Percentiles rank a stretch among this genome's conserved stretches.
phyloP scores from a whole-genome alignment of 1,140 invertebrate genomes.

The Bemisia tabaci region DNA sequence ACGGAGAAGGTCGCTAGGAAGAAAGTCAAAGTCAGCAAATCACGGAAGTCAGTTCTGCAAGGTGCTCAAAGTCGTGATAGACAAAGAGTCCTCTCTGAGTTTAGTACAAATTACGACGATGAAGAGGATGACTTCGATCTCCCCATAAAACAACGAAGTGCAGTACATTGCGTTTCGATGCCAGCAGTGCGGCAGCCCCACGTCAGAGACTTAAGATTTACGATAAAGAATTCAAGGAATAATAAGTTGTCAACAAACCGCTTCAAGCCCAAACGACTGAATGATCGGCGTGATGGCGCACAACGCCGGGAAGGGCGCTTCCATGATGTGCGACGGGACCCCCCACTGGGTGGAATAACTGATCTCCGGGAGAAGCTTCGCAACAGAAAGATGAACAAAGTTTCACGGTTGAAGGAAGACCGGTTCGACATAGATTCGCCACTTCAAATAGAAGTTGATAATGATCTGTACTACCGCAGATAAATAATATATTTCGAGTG shows the following conservation, averaged over 20 bases:
- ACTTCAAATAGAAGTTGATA: slow-evolving; percentile 16
- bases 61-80: not conserved
- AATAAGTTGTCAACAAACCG: not conserved
- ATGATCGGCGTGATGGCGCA: not conserved
- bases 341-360: not conserved
- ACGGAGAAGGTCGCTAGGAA: not conserved
- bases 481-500: no score
- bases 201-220: not conserved
- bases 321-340: no score
- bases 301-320: no score
- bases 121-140: not conserved
- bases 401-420: not conserved
- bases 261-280: not conserved
- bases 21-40: not conserved
- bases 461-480: slow-evolving; percentile 13
- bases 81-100: not conserved
- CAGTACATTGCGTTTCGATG: not conserved
- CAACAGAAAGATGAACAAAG: not conserved
- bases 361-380: not conserved
- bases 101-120: not conserved
- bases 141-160: not conserved
- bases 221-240: not conserved
- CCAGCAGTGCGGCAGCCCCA: not conserved
- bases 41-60: not conserved
- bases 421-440: slow-evolving; percentile 10